These are phyloP conservation scores for Coluber constrictor DNA, from an alignment of 2,797 vertebrate genomes.

Conservation along the genomic window DNA sequence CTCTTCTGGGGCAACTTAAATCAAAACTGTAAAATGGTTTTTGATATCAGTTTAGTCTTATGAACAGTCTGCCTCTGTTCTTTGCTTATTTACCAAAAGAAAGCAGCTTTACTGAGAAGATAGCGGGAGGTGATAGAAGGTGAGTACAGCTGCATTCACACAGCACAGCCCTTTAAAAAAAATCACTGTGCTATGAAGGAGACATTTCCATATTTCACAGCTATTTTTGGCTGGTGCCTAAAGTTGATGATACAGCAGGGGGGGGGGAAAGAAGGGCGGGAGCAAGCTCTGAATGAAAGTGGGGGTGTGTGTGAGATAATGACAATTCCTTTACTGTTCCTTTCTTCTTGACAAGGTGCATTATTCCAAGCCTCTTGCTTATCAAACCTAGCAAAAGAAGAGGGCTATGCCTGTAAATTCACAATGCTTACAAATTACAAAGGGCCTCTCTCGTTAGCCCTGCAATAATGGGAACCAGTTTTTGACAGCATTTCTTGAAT, in stretches of 20 bases:
- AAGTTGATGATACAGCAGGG: constrained; percentile 69
- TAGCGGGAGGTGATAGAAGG: constrained; percentile 63
- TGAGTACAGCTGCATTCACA: constrained; percentile 67
- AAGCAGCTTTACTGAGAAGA: constrained; percentile 56
- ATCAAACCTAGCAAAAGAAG: constrained; percentile 57
- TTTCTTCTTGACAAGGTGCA: constrained; percentile 58
- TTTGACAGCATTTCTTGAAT: background rate
- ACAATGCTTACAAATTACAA: constrained; percentile 45
- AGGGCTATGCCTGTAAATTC: constrained; percentile 56
- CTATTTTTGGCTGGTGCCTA: constrained; percentile 63
- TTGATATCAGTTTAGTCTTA: constrained; percentile 61
- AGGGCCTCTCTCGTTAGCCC: constrained; percentile 11
- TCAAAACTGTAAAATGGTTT: constrained; percentile 62
- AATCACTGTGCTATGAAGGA: constrained; percentile 67
- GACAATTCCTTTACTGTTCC: constrained; percentile 52
- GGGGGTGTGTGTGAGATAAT: constrained; percentile 8
- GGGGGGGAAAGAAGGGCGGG: constrained; percentile 18
- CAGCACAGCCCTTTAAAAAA: constrained; percentile 66
- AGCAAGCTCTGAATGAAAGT: constrained; percentile 39
- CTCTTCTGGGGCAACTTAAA: constrained; percentile 54
- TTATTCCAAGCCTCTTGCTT: constrained; percentile 48
- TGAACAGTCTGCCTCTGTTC: constrained; percentile 60
- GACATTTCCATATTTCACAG: constrained; percentile 71
- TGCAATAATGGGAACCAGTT: constrained; percentile 20
- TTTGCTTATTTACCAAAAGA: constrained; percentile 69